Evolutionary conservation across 1,140 invertebrate genomes (phyloP).

Genomic region (Apis laboriosa): DNA sequence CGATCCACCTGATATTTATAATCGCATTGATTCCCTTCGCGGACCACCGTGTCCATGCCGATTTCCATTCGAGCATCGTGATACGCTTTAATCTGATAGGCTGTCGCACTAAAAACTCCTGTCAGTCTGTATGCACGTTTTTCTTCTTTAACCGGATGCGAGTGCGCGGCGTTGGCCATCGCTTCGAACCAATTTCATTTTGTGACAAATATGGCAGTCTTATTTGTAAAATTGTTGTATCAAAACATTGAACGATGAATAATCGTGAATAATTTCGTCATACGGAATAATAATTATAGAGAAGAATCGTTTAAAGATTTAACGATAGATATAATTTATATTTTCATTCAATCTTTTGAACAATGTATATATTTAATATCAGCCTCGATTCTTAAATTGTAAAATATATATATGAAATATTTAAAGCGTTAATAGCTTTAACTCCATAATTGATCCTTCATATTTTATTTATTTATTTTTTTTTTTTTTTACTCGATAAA

Average conservation of each 20-base stretch:
- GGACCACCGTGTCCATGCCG: background rate
- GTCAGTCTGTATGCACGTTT: background rate
- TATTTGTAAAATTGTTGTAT: too few relatives aligned
- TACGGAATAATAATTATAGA: too few relatives aligned
- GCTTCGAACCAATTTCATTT: background rate
- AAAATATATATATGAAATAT: too few relatives aligned
- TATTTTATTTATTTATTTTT: too few relatives aligned
- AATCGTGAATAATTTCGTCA: background rate
- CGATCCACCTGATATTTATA: background rate
- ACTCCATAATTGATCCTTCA: too few relatives aligned
- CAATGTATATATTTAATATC: too few relatives aligned
- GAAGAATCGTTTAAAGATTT: too few relatives aligned
- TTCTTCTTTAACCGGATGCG: background rate
- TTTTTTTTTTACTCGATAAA: too few relatives aligned
- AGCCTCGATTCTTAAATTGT: too few relatives aligned
- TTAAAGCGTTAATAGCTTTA: too few relatives aligned
- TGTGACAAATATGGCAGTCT: background rate
- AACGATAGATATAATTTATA: too few relatives aligned
- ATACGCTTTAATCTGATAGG: slow-evolving; percentile 6
- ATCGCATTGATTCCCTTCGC: background rate
- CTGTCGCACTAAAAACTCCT: slow-evolving; percentile 8
- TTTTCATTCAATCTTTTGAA: too few relatives aligned
- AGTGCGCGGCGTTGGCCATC: background rate
- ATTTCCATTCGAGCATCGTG: background rate
- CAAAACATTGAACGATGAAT: background rate